Percentiles rank a stretch among this genome's conserved stretches.
phyloP scores from a whole-genome alignment of 2,888 invertebrate genomes.

The Cephus pulcher region DNA sequence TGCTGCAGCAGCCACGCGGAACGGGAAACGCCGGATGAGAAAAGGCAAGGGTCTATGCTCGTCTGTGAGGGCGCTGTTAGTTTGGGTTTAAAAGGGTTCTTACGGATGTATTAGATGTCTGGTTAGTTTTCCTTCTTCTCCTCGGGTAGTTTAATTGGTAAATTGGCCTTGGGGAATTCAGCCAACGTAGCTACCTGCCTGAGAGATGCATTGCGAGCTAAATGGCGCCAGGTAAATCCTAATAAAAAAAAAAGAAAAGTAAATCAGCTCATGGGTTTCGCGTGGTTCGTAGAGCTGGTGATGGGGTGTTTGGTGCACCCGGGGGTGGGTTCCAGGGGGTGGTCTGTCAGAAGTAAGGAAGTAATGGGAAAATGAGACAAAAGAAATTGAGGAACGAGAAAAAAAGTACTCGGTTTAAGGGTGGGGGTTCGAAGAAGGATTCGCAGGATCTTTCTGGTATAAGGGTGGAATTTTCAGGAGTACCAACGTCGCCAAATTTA shows the following conservation, averaged over 20 bases:
- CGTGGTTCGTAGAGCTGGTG: background rate
- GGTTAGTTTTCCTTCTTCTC: slow-evolving; percentile 53
- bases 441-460: background rate
- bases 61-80: background rate
- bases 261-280: background rate
- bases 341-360: background rate
- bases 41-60: background rate
- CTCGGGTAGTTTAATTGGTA: slow-evolving; percentile 59
- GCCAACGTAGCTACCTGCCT: background rate
- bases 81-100: background rate
- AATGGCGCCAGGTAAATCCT: background rate
- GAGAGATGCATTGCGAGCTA: background rate
- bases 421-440: background rate
- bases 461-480: background rate
- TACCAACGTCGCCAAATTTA: background rate
- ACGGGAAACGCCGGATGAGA: background rate
- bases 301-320: no score
- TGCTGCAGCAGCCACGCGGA: slow-evolving; percentile 3
- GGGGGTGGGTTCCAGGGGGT: background rate
- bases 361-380: background rate
- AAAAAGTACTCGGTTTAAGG: background rate
- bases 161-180: slow-evolving; percentile 42
- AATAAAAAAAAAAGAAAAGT: background rate
- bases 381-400: background rate
- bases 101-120: slow-evolving; percentile 28